Base-by-base conservation (phyloP, 92 coral and sea anemone species). In the Pocillopora meandrina region DNA sequence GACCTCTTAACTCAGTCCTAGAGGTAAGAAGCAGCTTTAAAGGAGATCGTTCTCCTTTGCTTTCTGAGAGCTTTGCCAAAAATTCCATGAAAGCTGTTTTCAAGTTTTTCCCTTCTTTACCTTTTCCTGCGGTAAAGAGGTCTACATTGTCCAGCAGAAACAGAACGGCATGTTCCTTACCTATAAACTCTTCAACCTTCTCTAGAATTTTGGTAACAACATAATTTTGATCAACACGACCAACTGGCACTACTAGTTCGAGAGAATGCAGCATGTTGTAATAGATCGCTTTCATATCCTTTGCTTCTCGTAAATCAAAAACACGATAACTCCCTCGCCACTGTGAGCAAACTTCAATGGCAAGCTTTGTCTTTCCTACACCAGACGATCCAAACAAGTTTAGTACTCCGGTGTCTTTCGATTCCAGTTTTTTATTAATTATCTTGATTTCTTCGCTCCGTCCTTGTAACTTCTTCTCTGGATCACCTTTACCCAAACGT, bases 331-430 rank as follows among this genome's bases (percentile, higher is more conserved):
- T 69, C 15, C 67, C 77, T 6, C 26, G 66, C 85, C 85, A 81
- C 56, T 71, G 10, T 31, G 66, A 20, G 26, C 77, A 81, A 71
- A 69, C 63, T 47, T 78, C 87, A 34, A 82, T 47, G 8, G 96
- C 96, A 34, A 93, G 82, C 0, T 90, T 93, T 74, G 96, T 93
- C 65, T 93, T 93, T 19, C 96, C 96, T 10, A 93, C 92, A 2
- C 96, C 96, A 1, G 92, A 83, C 56, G 85, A 82, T 9, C 96
- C 96, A 71, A 66, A 88, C 79, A 93, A 84, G 82, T 90, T 90
- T 18, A 92, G 65, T 17, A 82, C 92, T 0, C 74, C 79, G 18
- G 72, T 66, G 11, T 47, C 68, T 16, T 36, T 77, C 15, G 82
- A 85, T 75, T 36, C 17, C 20, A 93, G 88, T 21, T 35, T 77